Percentiles rank a stretch among this genome's conserved stretches.
Conservation (phyloP, 2,888 invertebrate species). For the Ceratothoa steindachneri region DNA sequence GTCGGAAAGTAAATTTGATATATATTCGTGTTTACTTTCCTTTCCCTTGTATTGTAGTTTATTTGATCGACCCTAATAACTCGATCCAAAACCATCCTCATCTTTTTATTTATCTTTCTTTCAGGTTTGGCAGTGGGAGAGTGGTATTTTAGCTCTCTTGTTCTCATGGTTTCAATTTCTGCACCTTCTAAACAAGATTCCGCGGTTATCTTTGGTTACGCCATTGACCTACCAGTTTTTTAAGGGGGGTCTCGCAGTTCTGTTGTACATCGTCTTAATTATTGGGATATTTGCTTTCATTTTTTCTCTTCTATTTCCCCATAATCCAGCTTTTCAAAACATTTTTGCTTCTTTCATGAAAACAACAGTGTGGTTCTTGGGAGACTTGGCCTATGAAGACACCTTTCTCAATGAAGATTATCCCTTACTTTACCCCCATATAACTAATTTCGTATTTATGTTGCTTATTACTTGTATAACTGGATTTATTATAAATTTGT, state of each 20-base stretch:
- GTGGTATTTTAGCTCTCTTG: slow-evolving; percentile 28
- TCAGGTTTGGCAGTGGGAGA: slow-evolving; percentile 31
- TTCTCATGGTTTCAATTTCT: slow-evolving; percentile 31
- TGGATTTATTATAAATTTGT: slow-evolving; percentile 33
- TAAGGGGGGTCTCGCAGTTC: slow-evolving; percentile 22
- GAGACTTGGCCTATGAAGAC: slow-evolving; percentile 41
- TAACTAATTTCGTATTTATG: slow-evolving; percentile 34
- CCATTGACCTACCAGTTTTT: slow-evolving; percentile 26
- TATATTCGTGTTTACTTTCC: background rate
- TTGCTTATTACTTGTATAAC: slow-evolving; percentile 37
- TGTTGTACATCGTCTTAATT: slow-evolving; percentile 24
- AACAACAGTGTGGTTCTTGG: slow-evolving; percentile 41
- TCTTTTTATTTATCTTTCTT: too few species aligned
- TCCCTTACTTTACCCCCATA: slow-evolving; percentile 21
- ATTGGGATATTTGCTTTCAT: slow-evolving; percentile 30
- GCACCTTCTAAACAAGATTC: slow-evolving; percentile 28
- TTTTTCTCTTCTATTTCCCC: slow-evolving; percentile 23
- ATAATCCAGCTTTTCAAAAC: slow-evolving; percentile 19
- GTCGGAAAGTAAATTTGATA: too few species aligned
- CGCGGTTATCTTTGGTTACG: slow-evolving; percentile 30
- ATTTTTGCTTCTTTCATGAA: slow-evolving; percentile 35
- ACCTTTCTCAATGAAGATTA: slow-evolving; percentile 26
- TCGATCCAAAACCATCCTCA: background rate
- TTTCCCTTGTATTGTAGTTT: background rate
- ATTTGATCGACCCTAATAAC: background rate